Base-by-base conservation (phyloP, 2,888 invertebrate species). In the Meliscaeva auricollis region DNA sequence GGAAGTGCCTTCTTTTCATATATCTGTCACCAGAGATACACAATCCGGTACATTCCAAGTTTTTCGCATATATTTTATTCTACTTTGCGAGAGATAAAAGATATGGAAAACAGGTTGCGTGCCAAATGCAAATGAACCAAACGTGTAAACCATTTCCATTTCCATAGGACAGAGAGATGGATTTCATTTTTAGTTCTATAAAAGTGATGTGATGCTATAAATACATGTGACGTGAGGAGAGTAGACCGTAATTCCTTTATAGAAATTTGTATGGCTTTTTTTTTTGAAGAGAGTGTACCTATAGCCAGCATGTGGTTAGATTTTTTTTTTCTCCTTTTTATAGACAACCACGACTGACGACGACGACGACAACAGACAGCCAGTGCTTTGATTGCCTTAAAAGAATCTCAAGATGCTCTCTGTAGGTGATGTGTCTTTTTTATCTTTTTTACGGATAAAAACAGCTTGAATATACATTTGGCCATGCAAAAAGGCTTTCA, bases 41-140 rank as follows among this genome's bases (percentile, higher is more conserved):
- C 41, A 54, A 20, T 20, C 6, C 17, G 17, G 17, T 15, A 44
- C 48, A 38, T 64, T 64, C 48, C 38, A 72, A 58, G 41, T 73
- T 15, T 38, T 62, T 56, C 54, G 32, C 30, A 56, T 56, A 20
- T 22, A 20, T 48, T 66, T 52, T 17, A 50, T 48, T 69, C 68
- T 15, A 64, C 62, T 64, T 73, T 62, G 46, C 35, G 7, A 30
- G 11, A 75, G 38, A 68, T 44, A 66, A 58, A 48, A 44, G 20
- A 38, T 46, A 38, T 58, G 58, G 38, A 62, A 56, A 58, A 44
- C 69, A 70, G 56, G 54, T 75, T 84, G 83, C 79, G 83, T 74
- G 75, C 83, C 58, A 84, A 70, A 84, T 84, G 83, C 75, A 84
- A 84, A 84, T 79, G 58, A 82, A 72, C 76, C 48, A 44, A 75